phyloP scores from a whole-genome alignment of 2,888 invertebrate species.

The Cephus pygmeus region DNA sequence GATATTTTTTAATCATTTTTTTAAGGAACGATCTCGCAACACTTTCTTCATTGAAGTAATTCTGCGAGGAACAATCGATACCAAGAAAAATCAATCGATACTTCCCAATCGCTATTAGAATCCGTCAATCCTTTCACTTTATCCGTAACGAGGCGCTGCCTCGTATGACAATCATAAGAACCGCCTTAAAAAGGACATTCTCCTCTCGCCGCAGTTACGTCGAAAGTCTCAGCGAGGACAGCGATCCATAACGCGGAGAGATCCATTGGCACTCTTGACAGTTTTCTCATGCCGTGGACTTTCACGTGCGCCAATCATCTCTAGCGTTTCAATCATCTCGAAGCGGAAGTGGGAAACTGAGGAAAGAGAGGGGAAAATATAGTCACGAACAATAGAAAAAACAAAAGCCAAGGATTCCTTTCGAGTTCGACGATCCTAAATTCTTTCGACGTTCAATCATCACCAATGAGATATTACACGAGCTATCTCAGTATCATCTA shows the following conservation, averaged over 20 bases:
- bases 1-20: neutral
- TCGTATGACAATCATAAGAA: conserved; percentile 1
- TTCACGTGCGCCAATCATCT: neutral
- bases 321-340: neutral
- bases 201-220: conserved; percentile 3
- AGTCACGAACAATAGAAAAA: neutral
- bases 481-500: conserved; percentile 32
- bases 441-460: neutral
- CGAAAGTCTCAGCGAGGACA: neutral
- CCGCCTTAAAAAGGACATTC: neutral
- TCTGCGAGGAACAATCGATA: neutral
- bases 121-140: neutral
- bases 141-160: neutral
- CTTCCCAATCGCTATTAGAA: neutral
- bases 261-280: neutral
- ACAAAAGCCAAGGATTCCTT: neutral
- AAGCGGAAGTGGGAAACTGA: neutral
- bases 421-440: neutral
- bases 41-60: neutral
- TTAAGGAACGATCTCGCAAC: neutral
- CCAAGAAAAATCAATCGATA: neutral
- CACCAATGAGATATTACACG: neutral
- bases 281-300: neutral
- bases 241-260: neutral
- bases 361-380: neutral